Base-by-base conservation (phyloP, 2,797 vertebrate species). In the Bryconaethiops microstoma region DNA sequence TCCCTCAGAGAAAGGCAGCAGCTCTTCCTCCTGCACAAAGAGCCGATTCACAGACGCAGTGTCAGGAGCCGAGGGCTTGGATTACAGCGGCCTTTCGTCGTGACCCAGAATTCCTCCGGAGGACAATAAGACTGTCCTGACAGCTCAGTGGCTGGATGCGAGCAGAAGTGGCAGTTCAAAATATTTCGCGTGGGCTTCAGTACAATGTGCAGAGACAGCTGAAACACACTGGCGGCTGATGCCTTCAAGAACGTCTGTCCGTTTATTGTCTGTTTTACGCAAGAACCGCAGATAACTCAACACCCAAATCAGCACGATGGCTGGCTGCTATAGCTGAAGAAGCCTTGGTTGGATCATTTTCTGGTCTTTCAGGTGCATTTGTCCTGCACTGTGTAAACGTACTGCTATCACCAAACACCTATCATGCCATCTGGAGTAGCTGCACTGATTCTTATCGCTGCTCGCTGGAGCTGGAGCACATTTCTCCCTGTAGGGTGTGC, bases 1-100 rank as follows among this genome's bases (percentile, higher is more conserved):
- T 82, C 48, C 74, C 67, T 84, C 79, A 76, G 80, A 76, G 72
- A 64, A 54, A 70, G 78, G 71, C 78, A 76, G 77, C 74, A 40
- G 70, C 81, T 84, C 81, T 90, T 84, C 79, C 60, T 89, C 70
- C 60, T 64, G 76, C 79, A 93, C 89, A 94, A 93, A 91, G 90
- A 83, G 68, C 78, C 80, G 80, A 92, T 93, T 92, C 89, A 92
- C 75, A 73, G 62, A 63, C 60, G 63, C 77, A 69, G 80, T 86
- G 86, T 89, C 83, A 71, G 82, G 57, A 79, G 75, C 83, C 78
- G 82, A 77, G 78, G 88, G 88, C 82, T 92, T 87, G 77, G 88
- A 86, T 93, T 92, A 89, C 91, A 85, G 76, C 83, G 60, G 78
- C 74, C 79, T 79, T 84, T 79, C 64, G 63, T 50, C 70, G 72